A percentile compares a stretch with the other conserved stretches of the same genome.
Evolutionary conservation across 2,888 invertebrate genomes (phyloP).

Genomic region (Drosophila pseudotalamancana): DNA sequence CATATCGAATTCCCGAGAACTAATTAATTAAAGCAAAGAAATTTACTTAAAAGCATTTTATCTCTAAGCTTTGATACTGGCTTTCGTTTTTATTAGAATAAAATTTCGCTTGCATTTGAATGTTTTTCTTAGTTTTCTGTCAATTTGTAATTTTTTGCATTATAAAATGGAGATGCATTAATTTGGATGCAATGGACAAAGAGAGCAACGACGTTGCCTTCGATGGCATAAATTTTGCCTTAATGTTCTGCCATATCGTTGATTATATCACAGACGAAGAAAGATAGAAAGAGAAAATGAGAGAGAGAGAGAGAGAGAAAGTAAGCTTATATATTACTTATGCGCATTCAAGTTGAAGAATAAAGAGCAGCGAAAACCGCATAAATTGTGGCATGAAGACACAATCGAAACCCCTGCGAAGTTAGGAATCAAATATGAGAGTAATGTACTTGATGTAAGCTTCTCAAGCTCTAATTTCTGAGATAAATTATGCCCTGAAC

Average conservation of each 20-base stretch:
- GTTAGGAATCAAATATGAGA: conserved; percentile 18
- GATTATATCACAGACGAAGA: conserved; percentile 50
- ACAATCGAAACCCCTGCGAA: not conserved
- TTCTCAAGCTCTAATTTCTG: too few relatives aligned
- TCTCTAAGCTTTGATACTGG: not conserved
- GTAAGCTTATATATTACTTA: not conserved
- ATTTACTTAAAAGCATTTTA: conserved; percentile 19
- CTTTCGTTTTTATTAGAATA: conserved; percentile 6
- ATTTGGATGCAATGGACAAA: conserved; percentile 29
- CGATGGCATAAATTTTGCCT: conserved; percentile 62
- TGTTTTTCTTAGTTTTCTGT: not conserved
- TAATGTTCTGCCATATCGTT: conserved; percentile 72
- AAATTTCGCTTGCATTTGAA: conserved; percentile 16
- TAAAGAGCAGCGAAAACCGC: conserved; percentile 35
- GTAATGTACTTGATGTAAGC: too few relatives aligned
- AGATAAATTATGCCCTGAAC: too few relatives aligned
- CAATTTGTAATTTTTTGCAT: conserved; percentile 36
- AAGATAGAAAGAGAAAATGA: not conserved
- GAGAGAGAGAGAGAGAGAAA: not conserved
- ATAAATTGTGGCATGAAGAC: conserved; percentile 48
- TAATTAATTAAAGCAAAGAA: conserved; percentile 14
- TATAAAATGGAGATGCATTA: conserved; percentile 56
- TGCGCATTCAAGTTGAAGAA: conserved; percentile 28
- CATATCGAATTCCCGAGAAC: not conserved
- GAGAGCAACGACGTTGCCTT: conserved; percentile 23